Evolutionary conservation across 2,113 vertebrate species (phyloP), one percentile per base, ranked within the genome.

Genomic region (Labeo catla): DNA sequence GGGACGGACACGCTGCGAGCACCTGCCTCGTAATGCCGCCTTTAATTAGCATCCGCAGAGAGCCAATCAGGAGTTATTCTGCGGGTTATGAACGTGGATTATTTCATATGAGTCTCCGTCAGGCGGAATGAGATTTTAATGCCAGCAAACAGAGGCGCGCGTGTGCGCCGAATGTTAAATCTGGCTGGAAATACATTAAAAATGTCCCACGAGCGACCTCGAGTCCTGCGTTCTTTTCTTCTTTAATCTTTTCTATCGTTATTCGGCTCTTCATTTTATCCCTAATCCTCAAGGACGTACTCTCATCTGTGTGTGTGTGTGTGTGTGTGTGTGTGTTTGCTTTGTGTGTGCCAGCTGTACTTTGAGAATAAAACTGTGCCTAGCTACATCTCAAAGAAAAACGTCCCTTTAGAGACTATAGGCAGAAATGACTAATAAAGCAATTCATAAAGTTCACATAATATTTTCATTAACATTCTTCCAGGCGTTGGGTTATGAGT

Each of bases 111-210:
- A 77, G 19, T 28, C 59, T 50, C 77, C 8, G 47, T n/a, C 66
- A 70, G 76, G 43, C 68, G 11, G 68, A 90, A 90, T 85, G 47
- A 70, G 85, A 88, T 88, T 86, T 89, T 90, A 91, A 92, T 91
- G 63, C 12, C 63, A 80, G 85, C 84, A 90, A 91, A 92, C 84
- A 90, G 50, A 21, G n/a, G 11, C 52, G 2, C 84, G 87, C 74
- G 84, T 91, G 86, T 87, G 88, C 85, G 76, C 86, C 45, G 87
- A 28, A 79, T 86, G 87, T 76, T 54, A 47, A 73, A 81, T 80
- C 66, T 65, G 28, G 85, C 9, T 68, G 49, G 72, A 88, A 89
- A 86, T 50, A 43, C 15, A 86, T 88, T 86, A 74, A 81, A 84
- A 91, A 82, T 54, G 81, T 23, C 82, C 87, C 84, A 8, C 0